A percentile compares a stretch with the other conserved stretches of the same genome.
These are phyloP conservation scores for Melanotaenia nigrans DNA, from an alignment of 2,797 vertebrate species.

Conservation along the genomic window DNA sequence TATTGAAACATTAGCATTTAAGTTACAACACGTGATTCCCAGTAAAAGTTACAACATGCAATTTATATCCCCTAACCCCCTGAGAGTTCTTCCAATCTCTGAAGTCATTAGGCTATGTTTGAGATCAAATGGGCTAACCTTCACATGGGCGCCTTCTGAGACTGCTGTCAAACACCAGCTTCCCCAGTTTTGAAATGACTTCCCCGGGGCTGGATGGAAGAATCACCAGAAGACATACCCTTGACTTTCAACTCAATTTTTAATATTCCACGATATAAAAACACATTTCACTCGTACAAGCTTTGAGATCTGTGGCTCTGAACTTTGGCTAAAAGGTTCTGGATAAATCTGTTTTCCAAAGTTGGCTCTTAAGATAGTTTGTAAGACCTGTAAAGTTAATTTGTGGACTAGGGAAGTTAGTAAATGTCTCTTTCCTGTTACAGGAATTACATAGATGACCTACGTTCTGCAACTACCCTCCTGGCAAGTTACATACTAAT, in stretches of 20 bases:
- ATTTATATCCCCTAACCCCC: slow-evolving; percentile 1
- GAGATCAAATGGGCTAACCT: slow-evolving; percentile 20
- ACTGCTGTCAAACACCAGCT: slow-evolving; percentile 16
- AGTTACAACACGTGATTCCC: not conserved
- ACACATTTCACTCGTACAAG: slow-evolving; percentile 32
- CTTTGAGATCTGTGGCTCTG: slow-evolving; percentile 1
- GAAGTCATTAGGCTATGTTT: slow-evolving; percentile 9
- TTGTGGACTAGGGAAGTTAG: not conserved
- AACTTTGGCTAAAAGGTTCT: not conserved
- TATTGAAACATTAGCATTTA: not conserved
- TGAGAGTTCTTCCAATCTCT: slow-evolving; percentile 1
- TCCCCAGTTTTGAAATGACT: slow-evolving; percentile 42
- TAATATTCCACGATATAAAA: slow-evolving; percentile 38
- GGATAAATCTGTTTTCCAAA: not conserved
- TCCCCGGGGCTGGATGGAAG: slow-evolving; percentile 29
- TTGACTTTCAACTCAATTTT: slow-evolving; percentile 26
- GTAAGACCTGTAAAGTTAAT: not conserved
- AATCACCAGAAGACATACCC: slow-evolving; percentile 18
- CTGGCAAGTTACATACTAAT: not conserved
- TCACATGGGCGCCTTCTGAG: slow-evolving; percentile 5
- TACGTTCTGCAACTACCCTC: not conserved
- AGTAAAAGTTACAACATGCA: not conserved
- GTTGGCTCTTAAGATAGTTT: not conserved
- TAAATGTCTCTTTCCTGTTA: not conserved
- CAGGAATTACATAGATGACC: not conserved